Percentiles rank a stretch among this genome's conserved stretches.
These are phyloP conservation scores for Dendrocincla fuliginosa DNA, from an alignment of 2,797 vertebrate species.

Conservation along the genomic window DNA sequence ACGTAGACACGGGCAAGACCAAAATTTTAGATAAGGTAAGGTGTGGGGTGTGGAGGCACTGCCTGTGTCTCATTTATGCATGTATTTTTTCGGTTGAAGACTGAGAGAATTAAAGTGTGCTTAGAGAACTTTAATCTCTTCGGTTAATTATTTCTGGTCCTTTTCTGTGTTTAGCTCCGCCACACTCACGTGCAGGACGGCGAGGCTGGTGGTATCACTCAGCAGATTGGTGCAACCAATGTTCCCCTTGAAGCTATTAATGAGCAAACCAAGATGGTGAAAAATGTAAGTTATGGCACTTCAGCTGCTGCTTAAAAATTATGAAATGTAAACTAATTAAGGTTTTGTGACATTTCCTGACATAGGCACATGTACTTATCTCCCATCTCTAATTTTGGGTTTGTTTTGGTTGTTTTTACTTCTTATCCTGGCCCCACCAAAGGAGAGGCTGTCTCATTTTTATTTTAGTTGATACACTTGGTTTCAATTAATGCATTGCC, in stretches of 20 bases:
- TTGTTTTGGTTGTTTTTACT: not conserved
- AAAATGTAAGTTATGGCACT: conserved; percentile 82
- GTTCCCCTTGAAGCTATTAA: conserved; percentile 92
- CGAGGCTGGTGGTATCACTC: conserved; percentile 98
- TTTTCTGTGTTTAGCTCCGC: conserved; percentile 79
- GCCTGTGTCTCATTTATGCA: not conserved
- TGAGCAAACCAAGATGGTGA: conserved; percentile 96
- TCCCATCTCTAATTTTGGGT: not conserved
- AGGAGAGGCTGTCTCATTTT: not conserved
- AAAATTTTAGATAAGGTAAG: conserved; percentile 98
- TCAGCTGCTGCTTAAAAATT: not conserved
- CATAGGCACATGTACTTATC: not conserved
- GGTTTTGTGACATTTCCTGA: not conserved
- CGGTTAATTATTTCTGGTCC: not conserved
- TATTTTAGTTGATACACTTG: not conserved
- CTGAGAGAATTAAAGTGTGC: not conserved
- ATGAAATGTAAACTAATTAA: not conserved
- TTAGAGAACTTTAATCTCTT: not conserved
- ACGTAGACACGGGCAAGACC: conserved; percentile 97
- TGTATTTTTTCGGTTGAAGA: not conserved
- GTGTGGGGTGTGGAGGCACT: not conserved
- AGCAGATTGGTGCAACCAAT: conserved; percentile 98
- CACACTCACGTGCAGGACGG: conserved; percentile 95
- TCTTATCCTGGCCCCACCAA: not conserved
- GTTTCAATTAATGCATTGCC: not conserved